Base-by-base conservation (phyloP, 2,113 vertebrate species). In the Mellivora capensis region DNA sequence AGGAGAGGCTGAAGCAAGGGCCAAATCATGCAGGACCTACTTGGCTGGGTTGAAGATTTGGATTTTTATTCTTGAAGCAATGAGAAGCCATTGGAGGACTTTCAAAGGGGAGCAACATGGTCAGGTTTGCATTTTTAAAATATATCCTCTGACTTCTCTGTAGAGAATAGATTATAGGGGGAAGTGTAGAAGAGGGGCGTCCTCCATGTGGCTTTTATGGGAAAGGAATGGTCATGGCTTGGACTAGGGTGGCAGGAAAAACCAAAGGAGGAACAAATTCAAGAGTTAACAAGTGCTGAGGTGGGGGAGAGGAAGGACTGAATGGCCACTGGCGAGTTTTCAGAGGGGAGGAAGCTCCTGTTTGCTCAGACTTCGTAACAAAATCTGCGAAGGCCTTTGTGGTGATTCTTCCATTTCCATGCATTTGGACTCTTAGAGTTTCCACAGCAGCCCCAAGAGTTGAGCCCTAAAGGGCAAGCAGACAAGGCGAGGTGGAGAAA, bases 51-150 rank as follows among this genome's bases (percentile, higher is more conserved):
- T 72, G 91, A 72, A 62, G 44, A 72, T 59, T 71, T 90, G 85
- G 47, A 34, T 62, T 97, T 95, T 93, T 93, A 80, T 79, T 83
- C 61, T 77, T 69, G 23, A 95, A 89, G 18, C 69, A 84, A 80
- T 39, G 61, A 61, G n/a, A 44, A 80, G 7, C 23, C 79, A 37
- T 7, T 89, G 85, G 57, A 64, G 17, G 31, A 14, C 29, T 62
- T 85, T 62, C 69, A 61, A 85, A 89, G 61, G 25, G 11, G 31
- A 80, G 6, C 42, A 49, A 57, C 14, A 27, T 0, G 6, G 42
- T 54, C 4, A 79, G 37, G 71, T 57, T 42, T 92, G 31, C 79
- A 54, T 80, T 88, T 59, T 7, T 42, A 67, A 88, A 42, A 25
- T 6, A 17, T 5, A 17, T 4, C 61, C 20, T 4, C 47, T 52